Percentiles rank a stretch among this genome's conserved stretches.
phyloP scores from a whole-genome alignment of 1,140 invertebrate species.

The Phymastichus coffea region DNA sequence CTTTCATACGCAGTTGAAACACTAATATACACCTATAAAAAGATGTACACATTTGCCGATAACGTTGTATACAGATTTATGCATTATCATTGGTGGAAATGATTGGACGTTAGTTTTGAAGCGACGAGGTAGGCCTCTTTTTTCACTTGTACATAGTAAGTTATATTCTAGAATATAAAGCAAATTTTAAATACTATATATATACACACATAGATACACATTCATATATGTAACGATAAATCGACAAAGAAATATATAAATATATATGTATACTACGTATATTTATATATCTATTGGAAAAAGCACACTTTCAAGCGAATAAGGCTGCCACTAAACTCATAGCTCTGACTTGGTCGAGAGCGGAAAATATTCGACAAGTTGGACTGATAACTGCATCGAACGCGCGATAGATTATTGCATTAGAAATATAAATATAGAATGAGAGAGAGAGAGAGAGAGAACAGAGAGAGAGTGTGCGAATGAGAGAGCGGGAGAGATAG shows the following conservation, averaged over 20 bases:
- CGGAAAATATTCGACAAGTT: constrained; percentile 4
- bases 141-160: constrained; percentile 29
- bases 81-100: no score
- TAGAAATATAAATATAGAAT: neutral
- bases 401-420: constrained; percentile 17
- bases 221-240: no score
- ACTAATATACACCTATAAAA: neutral
- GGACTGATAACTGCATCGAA: constrained; percentile 13
- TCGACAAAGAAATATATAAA: no score
- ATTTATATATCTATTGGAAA: neutral
- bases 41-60: neutral
- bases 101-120: constrained; percentile 5
- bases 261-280: neutral
- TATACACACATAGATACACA: constrained; percentile 5
- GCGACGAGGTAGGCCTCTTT: constrained; percentile 21
- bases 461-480: constrained; percentile 28
- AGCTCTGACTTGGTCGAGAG: constrained; percentile 6
- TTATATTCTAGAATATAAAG: constrained; percentile 21
- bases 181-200: constrained; percentile 4
- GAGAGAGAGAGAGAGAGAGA: constrained; percentile 25
- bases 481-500: no score
- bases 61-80: no score
- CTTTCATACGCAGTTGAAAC: constrained; percentile 11
- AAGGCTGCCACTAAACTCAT: constrained; percentile 12
- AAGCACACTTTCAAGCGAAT: constrained; percentile 13